Percentiles rank a stretch among this genome's conserved stretches.
phyloP scores from a whole-genome alignment of 2,797 vertebrate species.

The Aratinga solstitialis region DNA sequence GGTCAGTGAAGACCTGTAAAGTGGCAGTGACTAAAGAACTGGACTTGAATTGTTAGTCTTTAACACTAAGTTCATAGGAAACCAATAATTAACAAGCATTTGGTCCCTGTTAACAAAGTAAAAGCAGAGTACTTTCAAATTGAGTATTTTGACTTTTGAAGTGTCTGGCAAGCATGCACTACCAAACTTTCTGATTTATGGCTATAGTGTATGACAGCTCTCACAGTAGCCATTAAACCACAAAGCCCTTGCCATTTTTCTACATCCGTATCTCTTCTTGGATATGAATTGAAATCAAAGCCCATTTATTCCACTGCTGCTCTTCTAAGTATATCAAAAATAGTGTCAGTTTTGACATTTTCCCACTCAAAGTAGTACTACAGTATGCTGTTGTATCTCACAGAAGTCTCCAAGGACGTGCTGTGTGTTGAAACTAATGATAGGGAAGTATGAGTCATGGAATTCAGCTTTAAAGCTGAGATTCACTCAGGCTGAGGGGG shows the following conservation, averaged over 20 bases:
- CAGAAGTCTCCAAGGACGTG: slow-evolving; percentile 15
- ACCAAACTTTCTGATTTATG: slow-evolving; percentile 10
- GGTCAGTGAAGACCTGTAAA: neutral
- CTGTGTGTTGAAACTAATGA: neutral
- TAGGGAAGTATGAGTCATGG: neutral
- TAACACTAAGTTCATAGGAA: neutral
- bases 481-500: neutral
- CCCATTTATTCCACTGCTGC: slow-evolving; percentile 20
- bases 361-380: neutral
- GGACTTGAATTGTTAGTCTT: neutral
- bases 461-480: neutral
- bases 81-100: neutral
- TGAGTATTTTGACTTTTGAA: neutral
- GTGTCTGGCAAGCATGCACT: neutral
- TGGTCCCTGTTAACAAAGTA: neutral
- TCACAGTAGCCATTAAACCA: neutral
- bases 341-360: slow-evolving; percentile 54
- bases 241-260: slow-evolving; percentile 32
- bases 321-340: slow-evolving; percentile 45
- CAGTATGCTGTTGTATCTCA: neutral
- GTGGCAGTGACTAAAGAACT: neutral
- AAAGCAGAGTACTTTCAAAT: neutral
- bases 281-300: slow-evolving; percentile 44
- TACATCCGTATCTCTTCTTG: slow-evolving; percentile 13
- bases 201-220: neutral